Conservation (phyloP, 1,140 invertebrate genomes). For the Pararge aegeria region DNA sequence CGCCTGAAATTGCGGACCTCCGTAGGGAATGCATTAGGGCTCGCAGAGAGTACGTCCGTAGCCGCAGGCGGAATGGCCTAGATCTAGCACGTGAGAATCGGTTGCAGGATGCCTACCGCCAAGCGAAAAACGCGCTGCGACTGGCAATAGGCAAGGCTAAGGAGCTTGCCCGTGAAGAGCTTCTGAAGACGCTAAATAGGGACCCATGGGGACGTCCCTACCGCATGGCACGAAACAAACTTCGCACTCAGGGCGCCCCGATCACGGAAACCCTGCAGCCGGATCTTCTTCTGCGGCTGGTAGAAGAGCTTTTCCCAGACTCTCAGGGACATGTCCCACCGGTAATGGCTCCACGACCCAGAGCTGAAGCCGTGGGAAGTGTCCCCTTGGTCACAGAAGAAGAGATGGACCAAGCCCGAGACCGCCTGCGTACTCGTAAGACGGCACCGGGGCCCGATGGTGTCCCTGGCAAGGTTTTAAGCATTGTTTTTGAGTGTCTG, state of each 20-base stretch:
- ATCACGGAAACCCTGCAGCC: background rate
- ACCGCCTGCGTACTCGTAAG: too few species aligned
- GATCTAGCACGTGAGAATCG: background rate
- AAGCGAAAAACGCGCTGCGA: constrained; percentile 12
- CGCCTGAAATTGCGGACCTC: constrained; percentile 9
- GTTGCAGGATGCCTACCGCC: background rate
- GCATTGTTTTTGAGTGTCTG: too few species aligned
- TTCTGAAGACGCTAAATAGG: background rate
- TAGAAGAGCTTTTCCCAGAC: background rate
- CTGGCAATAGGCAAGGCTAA: constrained; percentile 7
- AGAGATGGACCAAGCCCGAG: too few species aligned
- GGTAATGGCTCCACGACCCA: too few species aligned
- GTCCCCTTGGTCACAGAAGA: too few species aligned
- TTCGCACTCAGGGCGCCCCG: background rate
- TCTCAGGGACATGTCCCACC: too few species aligned
- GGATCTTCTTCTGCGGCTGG: background rate
- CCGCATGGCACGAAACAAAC: background rate
- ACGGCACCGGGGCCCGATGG: too few species aligned
- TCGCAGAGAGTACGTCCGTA: background rate
- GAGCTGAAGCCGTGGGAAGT: too few species aligned
- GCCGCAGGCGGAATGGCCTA: constrained; percentile 4
- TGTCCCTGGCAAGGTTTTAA: too few species aligned
- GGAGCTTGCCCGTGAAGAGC: constrained; percentile 2
- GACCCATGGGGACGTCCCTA: constrained; percentile 20
- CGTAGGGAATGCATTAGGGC: constrained; percentile 7